Conservation (phyloP, 2,113 vertebrate genomes). For the Probosciger aterrimus region DNA sequence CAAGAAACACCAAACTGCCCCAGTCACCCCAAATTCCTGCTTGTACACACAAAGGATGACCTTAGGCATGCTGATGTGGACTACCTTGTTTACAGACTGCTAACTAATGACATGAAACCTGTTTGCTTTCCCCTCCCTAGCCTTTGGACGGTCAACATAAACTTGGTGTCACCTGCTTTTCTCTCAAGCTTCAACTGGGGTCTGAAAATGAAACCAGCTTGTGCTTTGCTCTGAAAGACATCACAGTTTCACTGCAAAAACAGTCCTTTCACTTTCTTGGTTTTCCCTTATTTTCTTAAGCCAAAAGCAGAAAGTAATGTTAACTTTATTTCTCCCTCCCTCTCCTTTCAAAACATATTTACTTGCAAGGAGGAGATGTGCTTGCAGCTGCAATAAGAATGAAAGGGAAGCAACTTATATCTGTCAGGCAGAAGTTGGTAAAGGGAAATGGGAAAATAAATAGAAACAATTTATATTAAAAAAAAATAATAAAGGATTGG, state of each 20-base stretch:
- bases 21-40: not conserved
- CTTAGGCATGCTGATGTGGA: constrained; percentile 34
- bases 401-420: not conserved
- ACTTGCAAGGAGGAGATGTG: constrained; percentile 27
- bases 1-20: not conserved
- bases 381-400: not conserved
- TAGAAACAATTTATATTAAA: not conserved
- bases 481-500: not conserved
- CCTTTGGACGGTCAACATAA: constrained; percentile 56
- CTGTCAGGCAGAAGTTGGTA: not conserved
- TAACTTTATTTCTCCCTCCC: not conserved
- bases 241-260: not conserved
- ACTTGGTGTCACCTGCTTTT: not conserved
- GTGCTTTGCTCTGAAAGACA: not conserved
- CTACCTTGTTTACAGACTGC: constrained; percentile 35
- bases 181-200: not conserved
- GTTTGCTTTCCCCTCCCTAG: constrained; percentile 36
- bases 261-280: not conserved
- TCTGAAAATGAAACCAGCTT: not conserved
- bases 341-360: constrained; percentile 10
- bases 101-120: constrained; percentile 44
- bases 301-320: not conserved
- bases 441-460: constrained; percentile 18
- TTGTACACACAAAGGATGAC: constrained; percentile 14
- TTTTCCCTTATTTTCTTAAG: not conserved